Base-by-base conservation (phyloP, 2,113 vertebrate species). In the Sebastes fasciatus region DNA sequence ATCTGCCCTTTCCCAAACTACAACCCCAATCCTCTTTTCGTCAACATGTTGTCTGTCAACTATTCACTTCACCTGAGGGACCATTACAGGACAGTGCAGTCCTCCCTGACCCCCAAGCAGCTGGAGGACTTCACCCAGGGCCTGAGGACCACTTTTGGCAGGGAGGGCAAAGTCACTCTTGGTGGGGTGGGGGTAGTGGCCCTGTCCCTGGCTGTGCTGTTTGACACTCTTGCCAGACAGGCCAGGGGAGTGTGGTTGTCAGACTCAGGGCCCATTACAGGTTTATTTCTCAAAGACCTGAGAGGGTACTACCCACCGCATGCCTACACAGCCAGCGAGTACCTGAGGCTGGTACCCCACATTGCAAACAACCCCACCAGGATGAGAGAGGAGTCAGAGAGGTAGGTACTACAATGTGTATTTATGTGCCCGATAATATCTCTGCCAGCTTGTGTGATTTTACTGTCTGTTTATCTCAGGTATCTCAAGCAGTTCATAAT, bases 1-100 rank as follows among this genome's bases (percentile, higher is more conserved):
- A 40, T 87, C 73, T 90, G 88, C n/a, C 83, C 82, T 23, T 85
- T 90, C 19, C 88, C 82, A 58, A 45, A 49, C 64, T 87, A 85
- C 79, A 51, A 7, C 12, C 54, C 40, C 21, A 65, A 3, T 60
- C 68, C 76, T 66, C 51, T 57, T 34, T 74, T 83, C 0, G 0
- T 0, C 23, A 60, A 69, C 43, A 55, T 85, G 67, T 67, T 87
- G 43, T 73, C 58, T 7, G 4, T 9, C 23, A 74, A 87, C 73
- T 77, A 68, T 23, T 81, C 34, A 34, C 34, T 34, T 34, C 34
- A 34, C 49, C 68, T 87, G 81, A 77, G 14, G 19, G 26, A 67
- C 23, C 89, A 83, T 52, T 85, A 81, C 43, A n/a, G 0, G 1
- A 61, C 69, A 11, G 74, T 87, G 64, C 84, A 84, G 72, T 69